phyloP scores from a whole-genome alignment of 2,113 vertebrate species.

The Engraulis encrasicolus region DNA sequence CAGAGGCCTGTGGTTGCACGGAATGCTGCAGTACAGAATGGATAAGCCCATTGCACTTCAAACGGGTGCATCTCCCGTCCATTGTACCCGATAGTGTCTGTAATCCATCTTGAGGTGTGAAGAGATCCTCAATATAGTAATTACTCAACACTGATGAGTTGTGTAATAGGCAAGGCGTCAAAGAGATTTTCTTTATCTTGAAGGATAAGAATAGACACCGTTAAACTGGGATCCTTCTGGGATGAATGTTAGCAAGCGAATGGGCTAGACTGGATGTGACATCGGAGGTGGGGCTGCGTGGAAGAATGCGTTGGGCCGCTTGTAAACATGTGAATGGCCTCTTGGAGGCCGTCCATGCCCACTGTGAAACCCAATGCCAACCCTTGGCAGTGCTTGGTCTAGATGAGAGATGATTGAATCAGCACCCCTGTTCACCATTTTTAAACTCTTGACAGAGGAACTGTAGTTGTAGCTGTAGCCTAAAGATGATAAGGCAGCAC shows the following conservation, averaged over 20 bases:
- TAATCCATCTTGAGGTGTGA: neutral
- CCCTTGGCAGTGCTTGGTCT: too few relatives aligned
- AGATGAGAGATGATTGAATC: neutral
- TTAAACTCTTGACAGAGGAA: too few relatives aligned
- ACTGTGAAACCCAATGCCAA: neutral
- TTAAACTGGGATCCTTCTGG: neutral
- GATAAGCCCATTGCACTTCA: too few relatives aligned
- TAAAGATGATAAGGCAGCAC: too few relatives aligned
- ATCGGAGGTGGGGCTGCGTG: neutral
- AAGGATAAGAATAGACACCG: neutral
- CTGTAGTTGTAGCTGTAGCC: too few relatives aligned
- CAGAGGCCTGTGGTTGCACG: too few relatives aligned
- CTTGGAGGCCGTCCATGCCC: neutral
- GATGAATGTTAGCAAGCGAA: neutral
- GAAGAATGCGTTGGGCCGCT: neutral
- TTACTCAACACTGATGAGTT: neutral
- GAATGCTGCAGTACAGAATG: too few relatives aligned
- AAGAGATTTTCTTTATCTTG: neutral
- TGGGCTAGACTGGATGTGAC: neutral
- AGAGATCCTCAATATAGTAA: neutral
- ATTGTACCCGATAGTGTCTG: neutral
- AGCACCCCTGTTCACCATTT: neutral
- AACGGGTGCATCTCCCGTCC: neutral
- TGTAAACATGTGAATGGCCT: conserved; percentile 1
- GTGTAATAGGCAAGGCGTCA: neutral